These are phyloP conservation scores for Agrypnia vestita DNA, from an alignment of 1,140 invertebrate genomes.

Conservation along the genomic window DNA sequence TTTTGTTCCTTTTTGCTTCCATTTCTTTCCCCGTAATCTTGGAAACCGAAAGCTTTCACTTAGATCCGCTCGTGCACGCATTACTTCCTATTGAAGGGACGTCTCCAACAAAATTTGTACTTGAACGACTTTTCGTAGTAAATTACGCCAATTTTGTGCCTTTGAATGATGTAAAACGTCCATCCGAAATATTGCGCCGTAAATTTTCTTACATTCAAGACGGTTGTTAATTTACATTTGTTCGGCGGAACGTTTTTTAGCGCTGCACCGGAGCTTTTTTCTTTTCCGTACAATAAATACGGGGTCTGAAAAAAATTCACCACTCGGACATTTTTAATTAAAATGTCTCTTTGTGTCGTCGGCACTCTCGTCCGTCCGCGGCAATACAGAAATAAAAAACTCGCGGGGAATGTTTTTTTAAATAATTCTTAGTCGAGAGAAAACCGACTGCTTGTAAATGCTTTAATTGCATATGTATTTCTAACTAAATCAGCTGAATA, in stretches of 20 bases:
- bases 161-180: conserved; percentile 19
- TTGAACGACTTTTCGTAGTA: conserved; percentile 27
- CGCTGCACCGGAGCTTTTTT: not conserved
- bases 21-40: too few relatives aligned
- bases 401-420: too few relatives aligned
- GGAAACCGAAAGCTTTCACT: conserved; percentile 26
- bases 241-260: not conserved
- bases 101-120: conserved; percentile 31
- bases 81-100: conserved; percentile 17
- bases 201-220: not conserved
- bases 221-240: not conserved
- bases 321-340: conserved; percentile 49
- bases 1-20: too few relatives aligned
- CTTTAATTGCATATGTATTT: too few relatives aligned
- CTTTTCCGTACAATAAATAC: not conserved
- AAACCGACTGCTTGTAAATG: too few relatives aligned
- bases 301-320: conserved; percentile 5
- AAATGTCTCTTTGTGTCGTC: conserved; percentile 52
- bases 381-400: not conserved
- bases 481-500: too few relatives aligned
- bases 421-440: too few relatives aligned
- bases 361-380: conserved; percentile 27
- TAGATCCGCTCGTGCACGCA: not conserved
- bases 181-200: not conserved
- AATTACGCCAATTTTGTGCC: conserved; percentile 38